These are phyloP conservation scores for Trichomycterus rosablanca DNA, from an alignment of 2,113 vertebrate species.

Conservation along the genomic window DNA sequence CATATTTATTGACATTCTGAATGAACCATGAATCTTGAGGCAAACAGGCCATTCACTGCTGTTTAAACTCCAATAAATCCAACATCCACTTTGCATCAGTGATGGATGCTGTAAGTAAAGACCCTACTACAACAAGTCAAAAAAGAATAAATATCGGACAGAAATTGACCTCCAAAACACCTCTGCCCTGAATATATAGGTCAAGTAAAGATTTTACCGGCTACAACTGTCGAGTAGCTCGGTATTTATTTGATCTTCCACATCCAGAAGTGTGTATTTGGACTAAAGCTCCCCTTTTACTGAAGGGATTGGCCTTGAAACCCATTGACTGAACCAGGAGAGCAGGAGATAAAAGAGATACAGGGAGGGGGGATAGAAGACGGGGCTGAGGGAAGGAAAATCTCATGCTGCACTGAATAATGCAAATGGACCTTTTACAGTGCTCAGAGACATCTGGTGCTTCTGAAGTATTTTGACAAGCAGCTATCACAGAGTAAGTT, in stretches of 20 bases:
- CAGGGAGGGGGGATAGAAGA: conserved; percentile 49
- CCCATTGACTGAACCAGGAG: conserved; percentile 41
- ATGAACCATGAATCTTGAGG: conserved; percentile 9
- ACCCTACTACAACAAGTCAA: conserved; percentile 3
- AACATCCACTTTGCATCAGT: neutral
- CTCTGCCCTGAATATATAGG: conserved; percentile 35
- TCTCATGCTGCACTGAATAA: conserved; percentile 25
- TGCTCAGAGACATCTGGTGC: conserved; percentile 66
- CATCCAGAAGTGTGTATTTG: conserved; percentile 49
- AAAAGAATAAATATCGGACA: conserved; percentile 36
- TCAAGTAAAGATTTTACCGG: conserved; percentile 54
- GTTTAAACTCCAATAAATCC: conserved; percentile 3
- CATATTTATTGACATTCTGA: conserved; percentile 21
- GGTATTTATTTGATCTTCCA: conserved; percentile 61
- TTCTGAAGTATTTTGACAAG: conserved; percentile 65
- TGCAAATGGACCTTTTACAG: conserved; percentile 45
- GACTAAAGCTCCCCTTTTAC: conserved; percentile 55
- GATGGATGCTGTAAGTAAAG: neutral
- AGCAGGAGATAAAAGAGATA: conserved; percentile 59
- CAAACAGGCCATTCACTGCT: conserved; percentile 18
- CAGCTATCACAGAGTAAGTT: too few relatives aligned
- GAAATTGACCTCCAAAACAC: conserved; percentile 42
- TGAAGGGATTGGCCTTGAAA: conserved; percentile 61
- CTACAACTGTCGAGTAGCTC: conserved; percentile 52
- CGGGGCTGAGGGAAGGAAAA: conserved; percentile 20